These are phyloP conservation scores for Drosophila pandora DNA, from an alignment of 1,140 invertebrate genomes.

Conservation along the genomic window DNA sequence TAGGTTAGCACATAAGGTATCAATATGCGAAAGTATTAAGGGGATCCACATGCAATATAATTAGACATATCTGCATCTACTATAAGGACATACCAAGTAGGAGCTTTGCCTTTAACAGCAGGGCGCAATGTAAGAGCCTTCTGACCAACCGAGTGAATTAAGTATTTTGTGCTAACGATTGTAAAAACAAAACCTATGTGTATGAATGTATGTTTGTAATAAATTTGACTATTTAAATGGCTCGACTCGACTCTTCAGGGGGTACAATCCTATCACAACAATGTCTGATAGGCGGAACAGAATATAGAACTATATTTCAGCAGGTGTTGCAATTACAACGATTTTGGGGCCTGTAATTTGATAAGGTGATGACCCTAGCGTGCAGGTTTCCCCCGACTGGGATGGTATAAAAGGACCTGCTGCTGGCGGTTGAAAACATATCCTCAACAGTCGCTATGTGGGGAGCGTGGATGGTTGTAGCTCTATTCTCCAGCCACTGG, in stretches of 20 bases:
- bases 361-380: conserved; percentile 62
- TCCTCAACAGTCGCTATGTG: conserved; percentile 1
- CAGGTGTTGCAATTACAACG: conserved; percentile 48
- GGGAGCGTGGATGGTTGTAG: conserved; percentile 7
- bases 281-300: conserved; percentile 2
- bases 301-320: neutral
- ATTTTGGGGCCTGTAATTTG: conserved; percentile 40
- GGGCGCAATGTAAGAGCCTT: conserved; percentile 16
- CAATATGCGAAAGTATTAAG: conserved; percentile 65
- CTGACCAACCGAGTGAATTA: conserved; percentile 35
- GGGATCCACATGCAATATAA: conserved; percentile 44
- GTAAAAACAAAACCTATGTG: conserved; percentile 16
- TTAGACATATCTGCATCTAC: conserved; percentile 24
- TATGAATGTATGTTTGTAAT: conserved; percentile 29
- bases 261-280: neutral
- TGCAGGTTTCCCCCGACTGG: conserved; percentile 15
- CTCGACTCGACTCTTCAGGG: neutral
- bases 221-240: conserved; percentile 15
- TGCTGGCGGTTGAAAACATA: neutral
- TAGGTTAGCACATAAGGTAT: conserved; percentile 34
- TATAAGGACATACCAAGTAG: conserved; percentile 26
- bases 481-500: neutral
- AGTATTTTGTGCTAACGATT: conserved; percentile 42
- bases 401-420: conserved; percentile 22
- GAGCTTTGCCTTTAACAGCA: conserved; percentile 5